These are phyloP conservation scores for Sarcophaga carnaria DNA, from an alignment of 2,888 invertebrate species.

Conservation along the genomic window DNA sequence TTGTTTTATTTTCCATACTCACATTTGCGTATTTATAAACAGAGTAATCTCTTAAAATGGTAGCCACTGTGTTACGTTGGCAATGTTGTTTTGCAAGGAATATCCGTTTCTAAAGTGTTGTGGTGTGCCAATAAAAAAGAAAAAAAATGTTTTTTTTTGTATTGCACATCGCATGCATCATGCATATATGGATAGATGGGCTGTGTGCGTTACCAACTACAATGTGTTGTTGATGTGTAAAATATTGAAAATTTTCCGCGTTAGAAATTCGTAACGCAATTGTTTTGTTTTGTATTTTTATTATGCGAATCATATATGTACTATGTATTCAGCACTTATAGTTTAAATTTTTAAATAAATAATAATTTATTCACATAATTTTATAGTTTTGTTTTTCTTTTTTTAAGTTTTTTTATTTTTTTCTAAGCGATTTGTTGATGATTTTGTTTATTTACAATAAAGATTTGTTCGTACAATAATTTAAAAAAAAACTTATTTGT, in stretches of 20 bases:
- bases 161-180: not conserved
- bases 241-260: constrained; percentile 50
- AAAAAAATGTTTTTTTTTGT: not conserved
- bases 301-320: constrained; percentile 27
- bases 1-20: too few relatives aligned
- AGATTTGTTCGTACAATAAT: constrained; percentile 17
- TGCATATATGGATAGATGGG: not conserved
- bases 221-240: not conserved
- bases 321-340: not conserved
- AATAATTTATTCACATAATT: not conserved
- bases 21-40: too few relatives aligned
- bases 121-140: too few relatives aligned
- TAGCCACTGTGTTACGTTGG: too few relatives aligned
- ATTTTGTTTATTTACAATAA: constrained; percentile 9
- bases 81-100: too few relatives aligned
- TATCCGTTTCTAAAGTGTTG: too few relatives aligned
- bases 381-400: not conserved
- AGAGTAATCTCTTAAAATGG: too few relatives aligned
- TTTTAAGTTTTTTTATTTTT: not conserved
- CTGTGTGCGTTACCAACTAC: not conserved
- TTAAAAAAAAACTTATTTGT: constrained; percentile 9
- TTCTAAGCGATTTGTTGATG: not conserved
- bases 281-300: constrained; percentile 20
- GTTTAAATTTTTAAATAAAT: not conserved
- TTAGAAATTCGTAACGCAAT: constrained; percentile 46